Base-by-base conservation (phyloP, 2,797 vertebrate species). In the Pogonophryne albipinna region DNA sequence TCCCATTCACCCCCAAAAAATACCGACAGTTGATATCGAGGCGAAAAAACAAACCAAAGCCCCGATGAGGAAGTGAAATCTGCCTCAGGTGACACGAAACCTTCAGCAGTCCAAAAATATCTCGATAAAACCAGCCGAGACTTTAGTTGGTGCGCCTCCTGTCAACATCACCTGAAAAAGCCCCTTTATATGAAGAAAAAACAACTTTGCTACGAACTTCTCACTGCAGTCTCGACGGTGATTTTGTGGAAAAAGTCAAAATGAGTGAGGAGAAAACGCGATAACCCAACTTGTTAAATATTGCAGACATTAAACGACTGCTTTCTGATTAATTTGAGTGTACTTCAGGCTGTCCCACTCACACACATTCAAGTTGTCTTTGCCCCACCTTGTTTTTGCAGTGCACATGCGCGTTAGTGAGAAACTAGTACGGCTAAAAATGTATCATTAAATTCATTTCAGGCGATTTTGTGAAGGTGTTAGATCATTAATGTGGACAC, bases 321-420 rank as follows among this genome's bases (percentile, higher is more conserved):
- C 31, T 53, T 16, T 41, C 44, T 67, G 60, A 44, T 16, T 51
- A 17, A 41, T 68, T 44, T 60, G 52, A 49, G 50, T 63, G 6
- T 10, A 46, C 71, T 69, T 58, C 66, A 19, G 20, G 8, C 64
- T 64, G 67, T 16, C 10, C 55, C 45, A 59, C 65, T 77, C 69
- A 79, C 52, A 87, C 79, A 82, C 76, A 3, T 87, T 91, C 66
- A 91, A 87, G 69, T 81, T 85, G 83, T 71, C 70, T 74, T 89
- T 87, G 89, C 91, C 92, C 91, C 91, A 89, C 92, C 92, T 93
- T 89, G 44, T 64, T 89, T 85, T 69, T 38, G 16, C 68, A 78
- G 0, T 44, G 91, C 90, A 63, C 93, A 93, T 93, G 93, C 92
- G 92, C 89, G 59, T 27, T 79, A 7, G 49, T 17, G 61, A 15